Evolutionary conservation across 2,888 invertebrate species (phyloP).

Genomic region (Drosophila subsilvestris): DNA sequence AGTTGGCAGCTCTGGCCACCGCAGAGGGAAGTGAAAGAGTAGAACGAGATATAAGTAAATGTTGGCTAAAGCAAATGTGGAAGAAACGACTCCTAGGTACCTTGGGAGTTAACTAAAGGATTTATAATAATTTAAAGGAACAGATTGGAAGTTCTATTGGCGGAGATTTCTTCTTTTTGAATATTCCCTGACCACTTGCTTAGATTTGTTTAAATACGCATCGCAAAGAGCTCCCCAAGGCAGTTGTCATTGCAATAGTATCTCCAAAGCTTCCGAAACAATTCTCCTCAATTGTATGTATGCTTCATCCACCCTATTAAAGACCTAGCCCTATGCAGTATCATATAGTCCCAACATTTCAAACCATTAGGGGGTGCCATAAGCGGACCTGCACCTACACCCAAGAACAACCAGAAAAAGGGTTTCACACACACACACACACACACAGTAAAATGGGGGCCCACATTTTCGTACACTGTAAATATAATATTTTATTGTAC

Average conservation of each 20-base stretch:
- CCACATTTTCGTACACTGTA: conserved; percentile 68
- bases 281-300: not conserved
- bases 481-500: conserved; percentile 79
- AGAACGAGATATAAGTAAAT: conserved; percentile 29
- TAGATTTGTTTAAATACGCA: too few relatives aligned
- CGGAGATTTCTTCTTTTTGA: too few relatives aligned
- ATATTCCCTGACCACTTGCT: too few relatives aligned
- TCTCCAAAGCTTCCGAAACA: not conserved
- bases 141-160: not conserved
- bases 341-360: conserved; percentile 44
- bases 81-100: conserved; percentile 10
- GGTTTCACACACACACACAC: conserved; percentile 31
- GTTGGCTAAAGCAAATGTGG: not conserved
- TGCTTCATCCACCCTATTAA: conserved; percentile 2
- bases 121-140: not conserved
- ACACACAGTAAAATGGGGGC: conserved; percentile 28
- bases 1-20: conserved; percentile 54
- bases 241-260: not conserved
- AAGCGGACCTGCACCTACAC: conserved; percentile 4
- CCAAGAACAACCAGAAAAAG: conserved; percentile 19
- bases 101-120: not conserved
- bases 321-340: conserved; percentile 3
- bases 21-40: conserved; percentile 13
- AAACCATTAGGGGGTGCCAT: conserved; percentile 59
- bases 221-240: not conserved